Evolutionary conservation across 2,113 vertebrate species (phyloP).

Genomic region (Pseudopodoces humilis): DNA sequence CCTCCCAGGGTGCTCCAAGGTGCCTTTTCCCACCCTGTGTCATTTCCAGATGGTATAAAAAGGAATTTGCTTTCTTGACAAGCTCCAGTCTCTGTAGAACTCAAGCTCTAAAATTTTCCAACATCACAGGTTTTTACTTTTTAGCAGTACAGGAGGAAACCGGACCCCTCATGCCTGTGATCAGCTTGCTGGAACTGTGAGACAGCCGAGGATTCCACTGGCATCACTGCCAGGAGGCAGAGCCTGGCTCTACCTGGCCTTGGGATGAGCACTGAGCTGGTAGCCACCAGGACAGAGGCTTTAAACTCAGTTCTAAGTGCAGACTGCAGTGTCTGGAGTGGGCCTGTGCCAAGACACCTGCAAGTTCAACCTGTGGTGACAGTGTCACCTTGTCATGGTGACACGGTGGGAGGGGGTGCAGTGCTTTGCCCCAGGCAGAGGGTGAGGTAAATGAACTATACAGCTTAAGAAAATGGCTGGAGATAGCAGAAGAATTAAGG

Average conservation of each 20-base stretch:
- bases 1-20: fast-evolving
- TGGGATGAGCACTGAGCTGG: neutral
- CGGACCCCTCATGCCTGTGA: fast-evolving
- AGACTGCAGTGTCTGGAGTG: neutral
- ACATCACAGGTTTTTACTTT: neutral
- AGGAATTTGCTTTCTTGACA: neutral
- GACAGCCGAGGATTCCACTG: neutral
- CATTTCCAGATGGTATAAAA: neutral
- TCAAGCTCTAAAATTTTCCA: neutral
- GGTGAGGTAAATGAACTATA: fast-evolving
- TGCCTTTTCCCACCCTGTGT: neutral
- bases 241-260: neutral
- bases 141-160: neutral
- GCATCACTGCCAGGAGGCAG: fast-evolving
- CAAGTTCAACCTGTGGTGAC: neutral
- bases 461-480: neutral
- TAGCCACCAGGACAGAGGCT: neutral
- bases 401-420: neutral
- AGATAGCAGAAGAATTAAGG: neutral
- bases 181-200: neutral
- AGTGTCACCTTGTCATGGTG: fast-evolving
- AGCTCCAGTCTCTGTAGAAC: neutral
- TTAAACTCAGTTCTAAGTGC: neutral
- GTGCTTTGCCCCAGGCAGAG: neutral
- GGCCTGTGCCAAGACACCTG: neutral